Evolutionary conservation across 2,113 vertebrate genomes (phyloP), one percentile per base, ranked within the genome.

Genomic region (Sphyrna mokarran): DNA sequence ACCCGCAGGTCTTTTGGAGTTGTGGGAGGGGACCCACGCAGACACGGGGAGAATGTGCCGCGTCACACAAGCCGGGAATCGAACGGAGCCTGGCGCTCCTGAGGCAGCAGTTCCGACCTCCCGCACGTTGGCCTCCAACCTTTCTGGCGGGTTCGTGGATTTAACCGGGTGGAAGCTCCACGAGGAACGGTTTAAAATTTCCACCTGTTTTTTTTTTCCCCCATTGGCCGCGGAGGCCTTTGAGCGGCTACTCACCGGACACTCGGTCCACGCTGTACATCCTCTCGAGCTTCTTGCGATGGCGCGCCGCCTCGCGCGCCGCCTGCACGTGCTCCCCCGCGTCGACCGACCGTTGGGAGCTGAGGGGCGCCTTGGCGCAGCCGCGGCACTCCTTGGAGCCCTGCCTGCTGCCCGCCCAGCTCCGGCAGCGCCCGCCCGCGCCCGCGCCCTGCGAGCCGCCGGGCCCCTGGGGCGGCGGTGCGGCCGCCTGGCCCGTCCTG

Each of bases 201-300:
- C 26, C 1, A 48, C 10, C 26, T 94, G 7, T 9, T 3, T 29
- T 0, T 94, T 26, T 5, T n/a, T n/a, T n/a, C n/a, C n/a, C n/a
- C n/a, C n/a, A n/a, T n/a, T n/a, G n/a, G 7, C 70, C 8, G 26
- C 70, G 29, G 2, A 6, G 70, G 23, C 26, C 70, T 72, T n/a
- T n/a, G 29, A 72, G 20, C 87, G 14, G 1, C 83, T 43, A 97
- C 96, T 98, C 96, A 97, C 98, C 99, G 96, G 98, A 97, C 96
- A 98, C 97, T 9, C 98, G 97, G 95, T 99, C 99, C 0, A 99
- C 98, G 0, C 99, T 99, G 96, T 98, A 98, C 98, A 99, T 98
- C 97, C 99, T 98, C 97, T 98, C 98, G 96, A 99, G 98, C 97
- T 98, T 99, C 96, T 98, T 99, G 95, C 97, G 97, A 43, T 97